phyloP scores from a whole-genome alignment of 64 coral and sea anemone species.

The Actinia tenebrosa region DNA sequence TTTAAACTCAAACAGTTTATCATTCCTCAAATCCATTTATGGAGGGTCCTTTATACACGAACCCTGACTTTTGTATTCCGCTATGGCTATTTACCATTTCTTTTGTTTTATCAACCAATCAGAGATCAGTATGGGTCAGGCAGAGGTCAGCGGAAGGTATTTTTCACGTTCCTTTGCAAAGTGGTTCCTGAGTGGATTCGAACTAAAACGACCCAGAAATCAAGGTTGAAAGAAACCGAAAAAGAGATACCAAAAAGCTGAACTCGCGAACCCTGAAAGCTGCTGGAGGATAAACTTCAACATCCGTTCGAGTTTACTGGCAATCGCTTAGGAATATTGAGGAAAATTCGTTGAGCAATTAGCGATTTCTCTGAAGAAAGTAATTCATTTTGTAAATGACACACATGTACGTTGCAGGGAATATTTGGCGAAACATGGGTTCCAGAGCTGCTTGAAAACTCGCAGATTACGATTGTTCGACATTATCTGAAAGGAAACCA shows the following conservation, averaged over 20 bases:
- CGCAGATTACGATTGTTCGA: neutral
- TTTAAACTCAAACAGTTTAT: neutral
- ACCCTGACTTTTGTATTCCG: neutral
- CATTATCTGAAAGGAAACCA: constrained; percentile 14
- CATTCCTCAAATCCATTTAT: neutral
- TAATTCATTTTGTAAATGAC: neutral
- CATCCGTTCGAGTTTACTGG: neutral
- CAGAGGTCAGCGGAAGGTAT: constrained; percentile 22
- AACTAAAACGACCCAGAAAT: neutral
- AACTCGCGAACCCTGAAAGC: neutral
- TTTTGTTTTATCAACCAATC: constrained; percentile 29
- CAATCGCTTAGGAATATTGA: neutral
- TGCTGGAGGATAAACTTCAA: neutral
- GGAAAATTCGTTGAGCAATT: neutral
- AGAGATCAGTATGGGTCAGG: neutral
- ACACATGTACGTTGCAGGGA: neutral
- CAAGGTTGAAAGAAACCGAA: constrained; percentile 22
- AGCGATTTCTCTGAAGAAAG: neutral
- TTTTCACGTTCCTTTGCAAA: constrained; percentile 32
- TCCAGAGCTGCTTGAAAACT: neutral
- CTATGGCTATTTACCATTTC: neutral
- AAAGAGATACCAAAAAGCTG: neutral
- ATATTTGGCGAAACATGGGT: constrained; percentile 2
- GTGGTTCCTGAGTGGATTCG: constrained; percentile 13
- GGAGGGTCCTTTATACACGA: neutral